Conservation (phyloP, 2,113 vertebrate genomes). For the Corvus hawaiiensis region DNA sequence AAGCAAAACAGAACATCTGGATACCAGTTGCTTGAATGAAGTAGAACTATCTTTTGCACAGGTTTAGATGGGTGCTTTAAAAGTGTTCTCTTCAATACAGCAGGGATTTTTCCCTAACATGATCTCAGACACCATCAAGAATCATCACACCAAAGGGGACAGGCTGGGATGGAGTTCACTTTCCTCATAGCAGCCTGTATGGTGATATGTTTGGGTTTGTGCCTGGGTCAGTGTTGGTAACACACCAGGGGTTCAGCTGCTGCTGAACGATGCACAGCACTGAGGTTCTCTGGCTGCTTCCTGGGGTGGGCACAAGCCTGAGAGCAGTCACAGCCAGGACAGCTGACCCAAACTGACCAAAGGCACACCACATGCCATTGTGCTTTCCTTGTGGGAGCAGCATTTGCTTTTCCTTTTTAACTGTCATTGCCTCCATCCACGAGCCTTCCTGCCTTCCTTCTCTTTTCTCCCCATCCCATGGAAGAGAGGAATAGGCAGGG, state of each 20-base stretch:
- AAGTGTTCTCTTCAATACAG: not conserved
- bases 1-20: not conserved
- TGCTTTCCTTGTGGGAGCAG: not conserved
- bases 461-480: not conserved
- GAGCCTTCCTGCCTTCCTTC: not conserved
- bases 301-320: rapidly evolving
- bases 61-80: not conserved
- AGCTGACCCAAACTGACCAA: not conserved
- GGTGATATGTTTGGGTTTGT: not conserved
- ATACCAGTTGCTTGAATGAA: not conserved
- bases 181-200: rapidly evolving
- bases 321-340: not conserved
- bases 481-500: not conserved
- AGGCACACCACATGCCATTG: not conserved
- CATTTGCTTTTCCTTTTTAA: not conserved
- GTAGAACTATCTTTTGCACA: not conserved
- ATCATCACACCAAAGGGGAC: not conserved
- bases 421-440: not conserved
- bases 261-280: not conserved
- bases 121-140: not conserved
- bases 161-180: not conserved
- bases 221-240: not conserved
- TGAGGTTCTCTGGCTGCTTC: not conserved
- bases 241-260: not conserved
- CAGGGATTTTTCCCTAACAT: not conserved